Evolutionary conservation across 2,797 vertebrate species (phyloP), one percentile per base, ranked within the genome.

Genomic region (Hybognathus amarus): DNA sequence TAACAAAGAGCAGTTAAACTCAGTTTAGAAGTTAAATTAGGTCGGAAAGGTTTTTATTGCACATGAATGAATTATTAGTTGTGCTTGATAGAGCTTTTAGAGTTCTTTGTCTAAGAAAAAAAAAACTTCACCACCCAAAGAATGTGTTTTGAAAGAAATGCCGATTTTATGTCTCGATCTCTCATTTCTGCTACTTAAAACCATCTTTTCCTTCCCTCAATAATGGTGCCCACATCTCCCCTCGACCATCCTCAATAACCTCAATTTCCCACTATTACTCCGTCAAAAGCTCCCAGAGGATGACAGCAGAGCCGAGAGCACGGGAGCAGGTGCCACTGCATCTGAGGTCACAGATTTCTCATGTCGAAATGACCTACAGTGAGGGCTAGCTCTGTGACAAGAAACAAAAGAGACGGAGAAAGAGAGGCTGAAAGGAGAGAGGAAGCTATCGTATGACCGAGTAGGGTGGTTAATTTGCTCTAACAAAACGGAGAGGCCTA

Each of bases 281-380:
- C 71, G 82, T 78, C 82, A 83, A 70, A 83, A 63, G 82, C 74
- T 70, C 82, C 66, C 52, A 47, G 66, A 83, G 82, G 74, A 83
- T 63, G 82, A 78, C 73, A 68, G 30, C 13, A 6, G 20, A 77
- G 50, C 73, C 20, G 36, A 76, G 73, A 83, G 74, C 82, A 22
- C 40, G 20, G 75, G 66, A 83, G 74, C 82, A 78, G 74, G 82
- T 83, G 82, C 40, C 82, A 70, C 27, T n/a, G 66, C 64, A 42
- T 83, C 75, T 83, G 74, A 77, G 82, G 82, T 78, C 82, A 83
- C 75, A 83, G 52, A 77, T 83, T 83, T 77, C 66, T 78, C 82
- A 83, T 77, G 82, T 83, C 75, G 77, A 77, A 83, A 77, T 83
- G 82, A 83, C 82, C 82, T 63, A 70, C 40, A 70, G 54, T 69